These are phyloP conservation scores for Diplosoma virens DNA, from an alignment of 23 tunicate species.

Conservation along the genomic window DNA sequence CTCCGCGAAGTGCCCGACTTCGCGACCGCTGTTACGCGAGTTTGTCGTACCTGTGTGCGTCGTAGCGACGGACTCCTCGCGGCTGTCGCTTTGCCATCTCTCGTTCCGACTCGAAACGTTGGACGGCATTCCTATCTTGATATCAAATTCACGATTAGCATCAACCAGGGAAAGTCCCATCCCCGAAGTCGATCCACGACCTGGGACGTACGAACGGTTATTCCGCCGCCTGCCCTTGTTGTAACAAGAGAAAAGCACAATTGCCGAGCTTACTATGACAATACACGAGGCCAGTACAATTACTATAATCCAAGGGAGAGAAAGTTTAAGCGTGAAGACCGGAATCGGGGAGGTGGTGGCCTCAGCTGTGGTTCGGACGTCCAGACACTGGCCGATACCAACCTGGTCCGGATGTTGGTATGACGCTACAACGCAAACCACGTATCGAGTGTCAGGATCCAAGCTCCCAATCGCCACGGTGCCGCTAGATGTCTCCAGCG, in stretches of 20 bases:
- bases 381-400: conserved; percentile 44
- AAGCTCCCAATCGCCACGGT: conserved; percentile 5
- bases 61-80: conserved; percentile 54
- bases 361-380: conserved; percentile 10
- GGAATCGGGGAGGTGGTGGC: conserved; percentile 12
- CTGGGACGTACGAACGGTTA: background rate
- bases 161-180: conserved; percentile 26
- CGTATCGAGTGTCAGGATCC: conserved; percentile 31
- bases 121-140: conserved; percentile 41
- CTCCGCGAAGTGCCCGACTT: background rate
- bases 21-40: conserved; percentile 30
- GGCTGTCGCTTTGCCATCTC: conserved; percentile 68
- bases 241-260: too few species aligned
- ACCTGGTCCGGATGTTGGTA: conserved; percentile 63
- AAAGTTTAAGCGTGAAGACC: background rate
- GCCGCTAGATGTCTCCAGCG: conserved; percentile 12
- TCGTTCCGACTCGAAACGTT: conserved; percentile 41
- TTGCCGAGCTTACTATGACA: too few species aligned
- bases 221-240: too few species aligned
- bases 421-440: conserved; percentile 42
- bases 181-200: background rate
- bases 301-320: background rate
- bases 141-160: conserved; percentile 77
- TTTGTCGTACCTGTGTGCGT: conserved; percentile 48
- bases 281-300: background rate